Percentiles rank a stretch among this genome's conserved stretches.
phyloP scores from a whole-genome alignment of 2,113 vertebrate species.

The Chlorodrepanis virens region DNA sequence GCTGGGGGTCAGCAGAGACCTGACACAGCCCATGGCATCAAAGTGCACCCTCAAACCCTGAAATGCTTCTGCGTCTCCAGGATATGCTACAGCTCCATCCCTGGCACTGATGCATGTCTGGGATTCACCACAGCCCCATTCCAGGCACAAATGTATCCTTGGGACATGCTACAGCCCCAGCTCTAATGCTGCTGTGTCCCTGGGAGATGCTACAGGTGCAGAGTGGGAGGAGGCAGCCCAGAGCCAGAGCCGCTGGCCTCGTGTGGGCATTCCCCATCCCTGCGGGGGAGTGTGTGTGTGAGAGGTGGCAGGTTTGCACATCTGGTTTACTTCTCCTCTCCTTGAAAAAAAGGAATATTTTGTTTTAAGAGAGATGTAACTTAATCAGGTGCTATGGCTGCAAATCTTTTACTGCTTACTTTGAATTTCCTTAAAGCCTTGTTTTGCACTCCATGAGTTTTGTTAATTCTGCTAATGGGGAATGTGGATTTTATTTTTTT shows the following conservation, averaged over 20 bases:
- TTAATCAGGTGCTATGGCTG: slow-evolving; percentile 65
- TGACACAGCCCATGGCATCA: background rate
- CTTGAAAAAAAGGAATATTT: slow-evolving; percentile 29
- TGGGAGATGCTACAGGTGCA: background rate
- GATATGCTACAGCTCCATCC: background rate
- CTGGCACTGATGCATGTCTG: background rate
- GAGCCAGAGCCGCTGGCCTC: background rate
- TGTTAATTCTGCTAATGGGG: background rate
- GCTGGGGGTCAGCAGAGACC: background rate
- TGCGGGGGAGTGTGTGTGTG: accelerated
- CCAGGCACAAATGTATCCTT: background rate
- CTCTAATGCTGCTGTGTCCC: too few relatives aligned
- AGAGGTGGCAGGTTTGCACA: background rate
- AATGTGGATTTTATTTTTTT: background rate
- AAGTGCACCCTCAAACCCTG: background rate
- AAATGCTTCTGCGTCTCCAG: background rate
- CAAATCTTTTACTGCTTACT: slow-evolving; percentile 57
- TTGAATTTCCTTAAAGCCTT: slow-evolving; percentile 39
- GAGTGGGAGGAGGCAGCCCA: background rate
- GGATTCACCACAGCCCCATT: background rate
- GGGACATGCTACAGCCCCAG: background rate
- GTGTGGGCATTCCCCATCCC: background rate
- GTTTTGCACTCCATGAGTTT: background rate
- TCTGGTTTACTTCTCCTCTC: slow-evolving; percentile 50
- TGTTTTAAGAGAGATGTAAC: slow-evolving; percentile 61